Evolutionary conservation across 1,140 invertebrate genomes (phyloP), one percentile per base, ranked within the genome.

Genomic region (Zaprionus lachaisei): DNA sequence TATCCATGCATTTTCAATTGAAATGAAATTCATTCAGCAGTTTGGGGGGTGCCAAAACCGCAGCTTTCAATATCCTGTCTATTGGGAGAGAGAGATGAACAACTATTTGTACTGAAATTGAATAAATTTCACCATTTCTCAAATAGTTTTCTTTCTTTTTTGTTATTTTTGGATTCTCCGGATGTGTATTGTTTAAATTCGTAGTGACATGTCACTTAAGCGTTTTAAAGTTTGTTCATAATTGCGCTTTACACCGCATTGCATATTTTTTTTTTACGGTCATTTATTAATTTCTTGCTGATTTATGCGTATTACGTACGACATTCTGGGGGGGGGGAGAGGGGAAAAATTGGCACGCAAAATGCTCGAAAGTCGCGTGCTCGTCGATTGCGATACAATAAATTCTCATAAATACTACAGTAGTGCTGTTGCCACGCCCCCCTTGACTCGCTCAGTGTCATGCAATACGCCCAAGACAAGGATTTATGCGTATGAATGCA

Each of bases 211-310:
- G 84, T 89, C 84, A 81, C 77, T 83, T 87, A 47, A 47, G 72
- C 65, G 80, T 71, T 79, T 87, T 83, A 87, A 87, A 89, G 61
- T 83, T 80, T 20, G 73, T 83, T 80, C 79, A 80, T 89, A 83
- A 83, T 80, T 66, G 61, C 76, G 56, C 71, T 72, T 85, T 49
- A 38, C 60, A 60, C 38, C 14, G 75, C 69, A 74, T 68, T 68
- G 68, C 61, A 62, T 17, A 63, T 86, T 22, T 22, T 72, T 82
- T 61, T 31, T 51, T n/a, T 62, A 55, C 54, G 74, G 74, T 74
- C 84, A 87, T 87, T 87, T 87, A 87, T 87, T 87, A 87, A 87
- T 87, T 87, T 87, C 56, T 56, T 74, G 71, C 75, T 87, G 84
- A 87, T 87, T 87, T 87, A 87, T 87, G 83, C 63, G 22, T 9